phyloP scores from a whole-genome alignment of 2,888 invertebrate genomes.

The Ochropacha duplaris region DNA sequence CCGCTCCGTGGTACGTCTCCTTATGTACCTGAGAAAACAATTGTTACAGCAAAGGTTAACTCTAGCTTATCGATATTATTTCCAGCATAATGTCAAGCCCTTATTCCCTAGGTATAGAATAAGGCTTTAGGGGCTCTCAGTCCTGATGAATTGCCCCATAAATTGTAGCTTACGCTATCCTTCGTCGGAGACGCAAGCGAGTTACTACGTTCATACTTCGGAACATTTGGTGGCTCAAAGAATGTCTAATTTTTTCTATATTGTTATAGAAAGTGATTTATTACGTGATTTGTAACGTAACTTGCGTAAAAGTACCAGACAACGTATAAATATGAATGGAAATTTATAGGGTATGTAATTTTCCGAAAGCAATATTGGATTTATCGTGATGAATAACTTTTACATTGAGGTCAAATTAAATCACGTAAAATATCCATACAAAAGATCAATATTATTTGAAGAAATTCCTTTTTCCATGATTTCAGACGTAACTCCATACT shows the following conservation, averaged over 20 bases:
- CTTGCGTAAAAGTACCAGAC: too few species aligned
- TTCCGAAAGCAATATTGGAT: too few species aligned
- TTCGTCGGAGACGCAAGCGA: conserved; percentile 31
- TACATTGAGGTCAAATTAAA: too few species aligned
- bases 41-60: conserved; percentile 15
- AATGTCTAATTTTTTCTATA: conserved; percentile 32
- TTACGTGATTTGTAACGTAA: neutral
- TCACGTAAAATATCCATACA: too few species aligned
- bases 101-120: conserved; percentile 38
- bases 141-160: conserved; percentile 61
- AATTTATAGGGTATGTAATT: too few species aligned
- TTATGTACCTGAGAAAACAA: conserved; percentile 1
- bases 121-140: conserved; percentile 41
- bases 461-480: too few species aligned
- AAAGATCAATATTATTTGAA: too few species aligned
- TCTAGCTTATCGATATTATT: conserved; percentile 32
- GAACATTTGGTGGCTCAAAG: conserved; percentile 42
- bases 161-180: conserved; percentile 53
- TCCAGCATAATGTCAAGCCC: conserved; percentile 31
- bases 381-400: too few species aligned
- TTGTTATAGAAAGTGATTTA: neutral
- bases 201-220: conserved; percentile 32
- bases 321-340: too few species aligned
- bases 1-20: neutral
- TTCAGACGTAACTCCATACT: too few species aligned